Percentiles rank a stretch among this genome's conserved stretches.
Conservation (phyloP, 1,140 invertebrate genomes). For the Macrobrachium rosenbergii region DNA sequence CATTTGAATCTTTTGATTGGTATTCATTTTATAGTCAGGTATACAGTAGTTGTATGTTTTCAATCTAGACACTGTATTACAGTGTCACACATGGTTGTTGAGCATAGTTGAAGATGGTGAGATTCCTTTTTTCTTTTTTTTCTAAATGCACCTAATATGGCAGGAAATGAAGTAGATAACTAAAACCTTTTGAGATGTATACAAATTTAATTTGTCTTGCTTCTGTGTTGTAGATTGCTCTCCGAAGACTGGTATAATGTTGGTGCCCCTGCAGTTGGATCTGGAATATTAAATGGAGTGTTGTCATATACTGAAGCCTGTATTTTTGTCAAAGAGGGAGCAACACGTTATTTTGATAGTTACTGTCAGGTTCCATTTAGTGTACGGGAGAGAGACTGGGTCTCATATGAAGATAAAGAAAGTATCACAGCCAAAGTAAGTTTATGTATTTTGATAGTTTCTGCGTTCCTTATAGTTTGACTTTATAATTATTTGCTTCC, state of each 20-base stretch:
- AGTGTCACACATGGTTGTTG: no score
- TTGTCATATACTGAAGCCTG: conserved; percentile 80
- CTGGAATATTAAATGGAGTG: conserved; percentile 81
- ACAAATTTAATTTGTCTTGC: no score
- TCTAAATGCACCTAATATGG: no score
- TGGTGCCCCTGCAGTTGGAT: conserved; percentile 79
- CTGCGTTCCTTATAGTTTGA: neutral
- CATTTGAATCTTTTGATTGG: no score
- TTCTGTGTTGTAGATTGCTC: conserved; percentile 73
- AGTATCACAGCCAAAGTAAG: conserved; percentile 82
- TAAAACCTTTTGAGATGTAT: no score
- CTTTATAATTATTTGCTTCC: neutral
- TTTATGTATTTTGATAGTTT: neutral
- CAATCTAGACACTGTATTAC: no score
- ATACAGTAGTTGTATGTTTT: no score
- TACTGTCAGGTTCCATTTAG: conserved; percentile 84
- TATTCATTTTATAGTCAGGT: no score
- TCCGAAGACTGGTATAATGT: conserved; percentile 78
- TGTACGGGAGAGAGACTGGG: conserved; percentile 83
- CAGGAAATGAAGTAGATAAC: no score
- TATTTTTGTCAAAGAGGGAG: conserved; percentile 75
- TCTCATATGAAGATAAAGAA: conserved; percentile 85
- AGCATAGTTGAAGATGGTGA: no score
- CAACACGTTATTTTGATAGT: conserved; percentile 76
- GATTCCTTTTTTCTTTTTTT: no score